Evolutionary conservation across 2,113 vertebrate species (phyloP).

Genomic region (Bagarius yarrelli): DNA sequence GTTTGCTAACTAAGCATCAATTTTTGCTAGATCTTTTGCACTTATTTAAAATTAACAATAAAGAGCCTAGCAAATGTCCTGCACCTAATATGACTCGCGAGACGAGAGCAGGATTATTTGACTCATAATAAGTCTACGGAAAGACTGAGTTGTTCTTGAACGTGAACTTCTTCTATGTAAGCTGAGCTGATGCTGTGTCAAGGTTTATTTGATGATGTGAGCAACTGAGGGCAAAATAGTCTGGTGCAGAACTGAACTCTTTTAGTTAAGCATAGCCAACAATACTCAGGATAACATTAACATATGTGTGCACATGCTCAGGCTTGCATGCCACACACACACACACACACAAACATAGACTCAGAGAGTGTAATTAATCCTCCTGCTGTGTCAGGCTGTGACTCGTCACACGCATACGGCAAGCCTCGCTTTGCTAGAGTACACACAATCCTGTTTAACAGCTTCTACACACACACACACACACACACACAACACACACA

Average conservation of each 20-base stretch:
- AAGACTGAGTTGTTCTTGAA: background rate
- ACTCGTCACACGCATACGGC: slow-evolving; percentile 55
- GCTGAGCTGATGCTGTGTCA: slow-evolving; percentile 2
- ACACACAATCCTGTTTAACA: slow-evolving; percentile 48
- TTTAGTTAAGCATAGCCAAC: slow-evolving; percentile 45
- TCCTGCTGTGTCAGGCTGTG: slow-evolving; percentile 54
- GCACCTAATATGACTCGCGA: background rate
- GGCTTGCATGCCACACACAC: slow-evolving; percentile 24
- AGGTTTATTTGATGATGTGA: slow-evolving; percentile 4
- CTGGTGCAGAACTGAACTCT: slow-evolving; percentile 24
- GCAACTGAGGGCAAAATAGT: background rate
- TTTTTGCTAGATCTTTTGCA: background rate
- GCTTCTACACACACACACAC: slow-evolving; percentile 35
- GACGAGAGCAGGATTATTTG: background rate
- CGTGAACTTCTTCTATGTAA: background rate
- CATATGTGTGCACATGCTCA: slow-evolving; percentile 20
- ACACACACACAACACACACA: slow-evolving; percentile 30
- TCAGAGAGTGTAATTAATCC: slow-evolving; percentile 52
- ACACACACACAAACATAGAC: slow-evolving; percentile 17
- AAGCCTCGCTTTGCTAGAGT: slow-evolving; percentile 48
- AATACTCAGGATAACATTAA: slow-evolving; percentile 25
- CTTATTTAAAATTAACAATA: background rate
- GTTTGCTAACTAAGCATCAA: background rate
- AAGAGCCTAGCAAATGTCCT: background rate
- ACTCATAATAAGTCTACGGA: background rate